These are phyloP conservation scores for Dromococcyx pavoninus DNA, from an alignment of 2,797 vertebrate genomes.

Conservation along the genomic window DNA sequence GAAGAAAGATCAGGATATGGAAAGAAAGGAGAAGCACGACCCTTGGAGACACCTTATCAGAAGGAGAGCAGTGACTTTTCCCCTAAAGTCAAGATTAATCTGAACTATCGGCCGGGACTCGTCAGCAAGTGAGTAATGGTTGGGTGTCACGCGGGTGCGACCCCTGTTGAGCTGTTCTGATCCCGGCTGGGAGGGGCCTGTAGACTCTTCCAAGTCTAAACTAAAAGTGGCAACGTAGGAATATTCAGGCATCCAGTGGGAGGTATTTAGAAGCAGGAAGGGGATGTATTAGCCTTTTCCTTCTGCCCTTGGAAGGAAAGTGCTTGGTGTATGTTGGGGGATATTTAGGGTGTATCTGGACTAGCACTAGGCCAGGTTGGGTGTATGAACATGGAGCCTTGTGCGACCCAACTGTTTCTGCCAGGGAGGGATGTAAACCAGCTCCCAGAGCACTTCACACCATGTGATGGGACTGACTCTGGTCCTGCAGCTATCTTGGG, in stretches of 20 bases:
- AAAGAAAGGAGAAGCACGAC: constrained; percentile 39
- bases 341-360: not conserved
- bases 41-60: constrained; percentile 74
- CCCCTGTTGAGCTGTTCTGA: not conserved
- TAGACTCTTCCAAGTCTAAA: not conserved
- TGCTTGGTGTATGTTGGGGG: not conserved
- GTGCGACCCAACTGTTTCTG: not conserved
- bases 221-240: not conserved
- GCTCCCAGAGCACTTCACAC: not conserved
- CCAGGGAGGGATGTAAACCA: not conserved
- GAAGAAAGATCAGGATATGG: not conserved
- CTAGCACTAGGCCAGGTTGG: not conserved
- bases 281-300: not conserved
- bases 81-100: constrained; percentile 68
- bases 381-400: not conserved
- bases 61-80: constrained; percentile 65
- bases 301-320: not conserved
- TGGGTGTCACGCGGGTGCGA: not conserved
- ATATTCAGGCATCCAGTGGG: not conserved
- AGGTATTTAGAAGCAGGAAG: not conserved
- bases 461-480: not conserved
- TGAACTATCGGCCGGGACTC: constrained; percentile 46
- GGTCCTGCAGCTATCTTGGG: constrained; percentile 27
- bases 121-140: constrained; percentile 66
- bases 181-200: not conserved